Evolutionary conservation across 2,113 vertebrate species (phyloP).

Genomic region (Sinocyclocheilus anshuiensis): DNA sequence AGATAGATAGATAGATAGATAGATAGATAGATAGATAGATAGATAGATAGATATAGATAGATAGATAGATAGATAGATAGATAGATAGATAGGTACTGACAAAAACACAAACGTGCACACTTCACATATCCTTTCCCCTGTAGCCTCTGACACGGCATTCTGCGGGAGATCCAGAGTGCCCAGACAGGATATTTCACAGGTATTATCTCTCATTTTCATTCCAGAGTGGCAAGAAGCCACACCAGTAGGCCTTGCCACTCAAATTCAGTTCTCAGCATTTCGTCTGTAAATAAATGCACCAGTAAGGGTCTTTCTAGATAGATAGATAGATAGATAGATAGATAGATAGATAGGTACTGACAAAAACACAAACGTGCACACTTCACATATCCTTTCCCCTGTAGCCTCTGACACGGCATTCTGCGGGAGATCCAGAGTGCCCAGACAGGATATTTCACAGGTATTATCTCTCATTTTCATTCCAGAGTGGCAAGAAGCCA

Average conservation of each 20-base stretch:
- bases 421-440: neutral
- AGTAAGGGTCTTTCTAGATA: conserved; percentile 27
- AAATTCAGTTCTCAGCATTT: conserved; percentile 58
- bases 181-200: conserved; percentile 41
- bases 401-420: conserved; percentile 16
- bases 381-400: conserved; percentile 7
- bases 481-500: conserved; percentile 51
- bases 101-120: neutral
- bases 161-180: neutral
- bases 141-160: conserved; percentile 17
- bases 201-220: conserved; percentile 55
- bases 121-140: conserved; percentile 11
- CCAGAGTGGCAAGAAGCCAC: conserved; percentile 50
- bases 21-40: neutral
- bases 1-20: neutral
- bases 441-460: conserved; percentile 40
- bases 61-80: too few species aligned
- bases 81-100: neutral
- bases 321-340: neutral
- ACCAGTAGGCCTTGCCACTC: conserved; percentile 55
- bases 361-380: neutral
- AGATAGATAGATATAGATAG: neutral
- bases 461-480: conserved; percentile 54
- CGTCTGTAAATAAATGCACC: conserved; percentile 54
- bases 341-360: neutral